Conservation (phyloP, 1,140 invertebrate genomes). For the Drosophila nigrodunni region DNA sequence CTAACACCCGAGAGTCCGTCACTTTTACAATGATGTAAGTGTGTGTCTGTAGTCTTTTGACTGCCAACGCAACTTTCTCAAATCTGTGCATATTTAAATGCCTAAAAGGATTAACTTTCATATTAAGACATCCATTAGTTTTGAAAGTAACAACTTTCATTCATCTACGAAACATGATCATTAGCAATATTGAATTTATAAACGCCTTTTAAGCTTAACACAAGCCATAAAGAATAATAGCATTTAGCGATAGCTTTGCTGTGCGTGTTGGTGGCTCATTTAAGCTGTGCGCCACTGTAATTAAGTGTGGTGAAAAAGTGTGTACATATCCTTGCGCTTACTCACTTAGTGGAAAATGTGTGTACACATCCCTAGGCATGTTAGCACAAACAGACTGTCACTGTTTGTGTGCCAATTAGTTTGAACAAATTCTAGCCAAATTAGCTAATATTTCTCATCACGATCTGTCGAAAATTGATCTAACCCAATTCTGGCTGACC, state of each 20-base stretch:
- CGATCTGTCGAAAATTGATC: conserved; percentile 3
- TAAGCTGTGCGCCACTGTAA: background rate
- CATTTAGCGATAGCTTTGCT: background rate
- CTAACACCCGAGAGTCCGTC: background rate
- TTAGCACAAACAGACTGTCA: background rate
- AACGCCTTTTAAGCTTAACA: background rate
- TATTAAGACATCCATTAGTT: conserved; percentile 12
- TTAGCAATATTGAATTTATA: background rate
- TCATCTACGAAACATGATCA: background rate
- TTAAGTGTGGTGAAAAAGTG: background rate
- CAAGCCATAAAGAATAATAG: background rate
- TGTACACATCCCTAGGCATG: background rate
- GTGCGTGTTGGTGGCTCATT: background rate
- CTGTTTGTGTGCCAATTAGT: background rate
- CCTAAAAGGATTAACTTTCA: conserved; percentile 34
- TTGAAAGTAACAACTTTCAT: conserved; percentile 35
- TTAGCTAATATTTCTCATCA: background rate
- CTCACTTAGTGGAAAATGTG: background rate
- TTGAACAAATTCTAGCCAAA: background rate
- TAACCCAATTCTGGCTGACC: conserved; percentile 6
- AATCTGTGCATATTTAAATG: conserved; percentile 22
- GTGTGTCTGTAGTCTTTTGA: background rate
- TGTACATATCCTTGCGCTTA: background rate
- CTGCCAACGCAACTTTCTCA: conserved; percentile 14
- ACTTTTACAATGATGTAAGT: conserved; percentile 11